Evolutionary conservation across 2,888 invertebrate species (phyloP), one percentile per base, ranked within the genome.

Genomic region (Tricholauxania praeusta): DNA sequence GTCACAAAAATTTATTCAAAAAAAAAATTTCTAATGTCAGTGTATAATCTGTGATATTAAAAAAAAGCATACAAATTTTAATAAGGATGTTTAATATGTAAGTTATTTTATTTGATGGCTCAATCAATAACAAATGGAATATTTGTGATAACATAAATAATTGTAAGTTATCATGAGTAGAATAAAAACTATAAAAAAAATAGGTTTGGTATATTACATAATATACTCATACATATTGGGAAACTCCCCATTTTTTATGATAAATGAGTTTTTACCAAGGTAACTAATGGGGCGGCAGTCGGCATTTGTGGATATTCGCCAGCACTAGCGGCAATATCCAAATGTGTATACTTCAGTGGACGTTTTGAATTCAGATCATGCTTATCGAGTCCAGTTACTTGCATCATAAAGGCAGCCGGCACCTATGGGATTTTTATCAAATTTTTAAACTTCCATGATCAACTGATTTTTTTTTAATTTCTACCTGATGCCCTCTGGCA

Each of bases 341-440:
- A 87, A 87, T 94, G 95, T 68, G 93, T 92, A 88, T 94, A 97
- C 79, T 93, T 93, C 77, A 96, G 83, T 0, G 93, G 93, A 72
- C 88, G 88, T 2, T 85, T 82, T 1, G 93, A 91, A 75, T 90
- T 90, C 52, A 90, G 85, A 15, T 94, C 94, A 82, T 94, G 92
- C 88, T 93, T 91, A 80, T 94, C 92, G 78, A 98, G 89, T 3
- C 95, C 96, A 15, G 96, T 92, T 39, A 93, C 92, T 85, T 92
- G 89, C 80, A 97, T 91, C 82, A 98, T 89, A 88, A 98, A 98
- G 28, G 94, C 97, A 48, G 93, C 93, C 0, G 97, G 97, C 72
- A 91, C 91, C 89, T 92, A 89, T 57, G 68, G 28, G 48, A 59
- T 1, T 2, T 39, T 39, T 39, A 10, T 10, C 10, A 10, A 39